Evolutionary conservation across 2,113 vertebrate genomes (phyloP).

Genomic region (Notothenia coriiceps): DNA sequence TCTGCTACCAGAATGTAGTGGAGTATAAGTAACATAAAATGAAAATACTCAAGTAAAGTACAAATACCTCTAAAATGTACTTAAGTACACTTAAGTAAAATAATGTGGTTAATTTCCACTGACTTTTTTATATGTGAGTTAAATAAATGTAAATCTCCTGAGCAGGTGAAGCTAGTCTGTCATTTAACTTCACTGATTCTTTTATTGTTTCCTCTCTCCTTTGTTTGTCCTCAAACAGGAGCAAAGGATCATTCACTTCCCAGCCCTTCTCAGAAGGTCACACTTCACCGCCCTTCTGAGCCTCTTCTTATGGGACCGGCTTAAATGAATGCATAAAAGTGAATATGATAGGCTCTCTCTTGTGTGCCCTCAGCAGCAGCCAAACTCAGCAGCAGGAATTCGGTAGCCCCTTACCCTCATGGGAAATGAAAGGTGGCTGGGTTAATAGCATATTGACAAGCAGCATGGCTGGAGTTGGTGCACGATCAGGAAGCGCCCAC

Average conservation of each 20-base stretch:
- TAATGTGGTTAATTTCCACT: not conserved
- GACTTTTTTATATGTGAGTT: not conserved
- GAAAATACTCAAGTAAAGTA: too few relatives aligned
- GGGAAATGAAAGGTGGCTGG: slow-evolving; percentile 61
- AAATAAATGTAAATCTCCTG: not conserved
- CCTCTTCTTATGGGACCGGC: slow-evolving; percentile 29
- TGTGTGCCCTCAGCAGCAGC: slow-evolving; percentile 29
- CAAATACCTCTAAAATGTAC: too few relatives aligned
- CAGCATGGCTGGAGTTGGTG: slow-evolving; percentile 47
- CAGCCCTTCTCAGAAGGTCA: slow-evolving; percentile 34
- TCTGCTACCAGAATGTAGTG: too few relatives aligned
- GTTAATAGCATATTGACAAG: slow-evolving; percentile 66
- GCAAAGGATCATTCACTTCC: slow-evolving; percentile 40
- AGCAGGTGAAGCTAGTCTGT: slow-evolving; percentile 21
- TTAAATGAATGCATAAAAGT: slow-evolving; percentile 20
- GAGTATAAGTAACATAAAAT: too few relatives aligned
- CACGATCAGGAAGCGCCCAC: slow-evolving; percentile 63
- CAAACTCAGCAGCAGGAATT: slow-evolving; percentile 40
- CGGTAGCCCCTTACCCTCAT: slow-evolving; percentile 49
- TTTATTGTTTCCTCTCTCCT: slow-evolving; percentile 44
- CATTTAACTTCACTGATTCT: slow-evolving; percentile 19
- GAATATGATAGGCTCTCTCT: slow-evolving; percentile 44
- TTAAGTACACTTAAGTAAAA: too few relatives aligned
- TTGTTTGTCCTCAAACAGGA: slow-evolving; percentile 51
- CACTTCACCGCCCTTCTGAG: slow-evolving; percentile 43